A percentile compares a stretch with the other conserved stretches of the same genome.
phyloP scores from a whole-genome alignment of 2,888 invertebrate genomes.

The Acanthococcus lagerstroemiae region DNA sequence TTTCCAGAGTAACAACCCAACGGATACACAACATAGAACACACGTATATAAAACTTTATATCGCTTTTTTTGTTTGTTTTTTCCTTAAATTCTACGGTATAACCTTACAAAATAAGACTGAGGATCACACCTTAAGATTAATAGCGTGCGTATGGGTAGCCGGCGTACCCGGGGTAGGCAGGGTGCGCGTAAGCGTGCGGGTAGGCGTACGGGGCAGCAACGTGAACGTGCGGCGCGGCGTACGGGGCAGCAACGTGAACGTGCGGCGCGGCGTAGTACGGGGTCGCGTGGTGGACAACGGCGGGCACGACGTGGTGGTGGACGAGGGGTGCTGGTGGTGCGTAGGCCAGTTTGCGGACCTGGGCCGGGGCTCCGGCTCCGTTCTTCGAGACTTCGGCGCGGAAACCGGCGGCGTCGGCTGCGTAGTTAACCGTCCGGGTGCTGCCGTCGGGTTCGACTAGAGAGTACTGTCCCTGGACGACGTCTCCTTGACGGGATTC shows the following conservation, averaged over 20 bases:
- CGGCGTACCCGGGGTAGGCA: background rate
- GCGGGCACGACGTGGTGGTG: slow-evolving; percentile 33
- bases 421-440: slow-evolving; percentile 37
- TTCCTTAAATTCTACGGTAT: no score
- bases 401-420: slow-evolving; percentile 38
- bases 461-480: slow-evolving; percentile 37
- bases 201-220: slow-evolving; percentile 17
- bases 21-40: no score
- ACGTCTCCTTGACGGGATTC: slow-evolving; percentile 38
- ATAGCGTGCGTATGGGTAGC: background rate
- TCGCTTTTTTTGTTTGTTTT: no score
- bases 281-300: slow-evolving; percentile 30
- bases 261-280: slow-evolving; percentile 17
- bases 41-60: no score
- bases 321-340: slow-evolving; percentile 15
- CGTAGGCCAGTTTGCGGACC: background rate
- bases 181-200: background rate
- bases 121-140: background rate
- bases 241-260: slow-evolving; percentile 19
- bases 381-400: slow-evolving; percentile 36
- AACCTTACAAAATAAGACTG: background rate
- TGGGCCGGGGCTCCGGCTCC: slow-evolving; percentile 31
- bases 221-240: slow-evolving; percentile 11
- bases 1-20: no score
- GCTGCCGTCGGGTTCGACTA: slow-evolving; percentile 37